Conservation (phyloP, 2,888 invertebrate genomes). For the Blastobasis adustella region DNA sequence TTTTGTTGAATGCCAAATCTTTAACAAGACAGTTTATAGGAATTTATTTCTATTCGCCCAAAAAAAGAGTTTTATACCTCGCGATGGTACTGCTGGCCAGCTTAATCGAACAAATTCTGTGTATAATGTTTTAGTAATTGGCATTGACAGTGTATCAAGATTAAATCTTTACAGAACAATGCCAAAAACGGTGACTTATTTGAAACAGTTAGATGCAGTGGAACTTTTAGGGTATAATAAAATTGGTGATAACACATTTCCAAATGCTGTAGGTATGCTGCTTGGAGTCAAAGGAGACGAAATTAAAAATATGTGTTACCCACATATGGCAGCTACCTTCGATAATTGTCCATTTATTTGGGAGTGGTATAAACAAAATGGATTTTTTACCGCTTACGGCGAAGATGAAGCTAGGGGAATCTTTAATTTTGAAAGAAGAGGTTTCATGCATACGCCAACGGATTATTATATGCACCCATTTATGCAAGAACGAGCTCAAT, state of each 20-base stretch:
- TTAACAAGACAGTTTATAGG: not conserved
- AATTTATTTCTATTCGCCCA: not conserved
- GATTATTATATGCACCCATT: not conserved
- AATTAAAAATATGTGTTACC: slow-evolving; percentile 74
- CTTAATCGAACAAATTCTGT: slow-evolving; percentile 6
- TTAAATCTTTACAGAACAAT: slow-evolving; percentile 88
- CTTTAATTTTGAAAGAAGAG: not conserved
- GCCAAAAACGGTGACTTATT: slow-evolving; percentile 77
- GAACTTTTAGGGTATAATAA: slow-evolving; percentile 92
- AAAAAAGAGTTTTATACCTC: not conserved
- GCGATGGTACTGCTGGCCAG: not conserved
- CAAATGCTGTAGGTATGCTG: slow-evolving; percentile 88
- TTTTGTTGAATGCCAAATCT: not conserved
- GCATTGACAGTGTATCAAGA: slow-evolving; percentile 88
- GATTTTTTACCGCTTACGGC: slow-evolving; percentile 82
- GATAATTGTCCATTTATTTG: slow-evolving; percentile 86
- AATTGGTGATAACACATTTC: slow-evolving; percentile 93
- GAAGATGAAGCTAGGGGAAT: slow-evolving; percentile 81
- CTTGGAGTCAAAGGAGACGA: slow-evolving; percentile 78
- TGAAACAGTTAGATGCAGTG: slow-evolving; percentile 76
- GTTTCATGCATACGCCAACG: not conserved
- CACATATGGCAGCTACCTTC: slow-evolving; percentile 65
- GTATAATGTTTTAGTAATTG: slow-evolving; percentile 83
- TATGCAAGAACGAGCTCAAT: not conserved
- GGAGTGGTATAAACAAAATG: slow-evolving; percentile 79